Percentiles rank a stretch among this genome's conserved stretches.
phyloP scores from a whole-genome alignment of 30 jellyfish, hydroid and myxozoan genomes.

The Rhopilema esculentum region DNA sequence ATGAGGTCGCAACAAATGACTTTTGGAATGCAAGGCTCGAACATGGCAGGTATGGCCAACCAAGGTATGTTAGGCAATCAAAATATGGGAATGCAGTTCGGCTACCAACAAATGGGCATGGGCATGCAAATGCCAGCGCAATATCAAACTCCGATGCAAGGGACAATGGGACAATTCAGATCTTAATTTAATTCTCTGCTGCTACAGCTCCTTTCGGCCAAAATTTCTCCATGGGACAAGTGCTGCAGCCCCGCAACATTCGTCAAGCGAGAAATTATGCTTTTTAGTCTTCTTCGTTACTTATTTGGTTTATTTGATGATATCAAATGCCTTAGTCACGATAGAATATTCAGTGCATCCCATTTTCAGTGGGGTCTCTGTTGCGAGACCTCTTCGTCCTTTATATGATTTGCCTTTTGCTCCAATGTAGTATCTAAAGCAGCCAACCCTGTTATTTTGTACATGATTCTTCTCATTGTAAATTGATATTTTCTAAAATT shows the following conservation, averaged over 20 bases:
- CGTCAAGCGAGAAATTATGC: not conserved
- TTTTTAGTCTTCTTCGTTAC: not conserved
- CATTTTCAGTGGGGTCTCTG: not conserved
- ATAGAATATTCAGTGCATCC: not conserved
- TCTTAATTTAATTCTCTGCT: constrained; percentile 29
- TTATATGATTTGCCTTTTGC: not conserved
- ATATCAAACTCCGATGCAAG: constrained; percentile 58
- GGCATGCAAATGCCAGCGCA: constrained; percentile 85
- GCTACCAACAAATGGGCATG: constrained; percentile 73
- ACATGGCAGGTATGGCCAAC: constrained; percentile 19
- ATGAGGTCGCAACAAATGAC: constrained; percentile 11
- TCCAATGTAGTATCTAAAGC: not conserved
- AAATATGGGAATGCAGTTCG: constrained; percentile 48
- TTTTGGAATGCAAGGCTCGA: not conserved
- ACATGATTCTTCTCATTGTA: constrained; percentile 3
- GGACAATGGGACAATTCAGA: constrained; percentile 77
- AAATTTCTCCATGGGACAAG: not conserved
- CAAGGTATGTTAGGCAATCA: constrained; percentile 16
- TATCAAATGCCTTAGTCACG: not conserved
- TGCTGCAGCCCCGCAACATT: not conserved
- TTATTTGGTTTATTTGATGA: not conserved
- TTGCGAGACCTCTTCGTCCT: not conserved
- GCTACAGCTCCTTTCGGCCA: not conserved
- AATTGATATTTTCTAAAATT: constrained; percentile 2
- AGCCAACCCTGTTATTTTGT: constrained; percentile 4